These are phyloP conservation scores for Amphiprion clarkii DNA, from an alignment of 2,797 vertebrate genomes.

Conservation along the genomic window DNA sequence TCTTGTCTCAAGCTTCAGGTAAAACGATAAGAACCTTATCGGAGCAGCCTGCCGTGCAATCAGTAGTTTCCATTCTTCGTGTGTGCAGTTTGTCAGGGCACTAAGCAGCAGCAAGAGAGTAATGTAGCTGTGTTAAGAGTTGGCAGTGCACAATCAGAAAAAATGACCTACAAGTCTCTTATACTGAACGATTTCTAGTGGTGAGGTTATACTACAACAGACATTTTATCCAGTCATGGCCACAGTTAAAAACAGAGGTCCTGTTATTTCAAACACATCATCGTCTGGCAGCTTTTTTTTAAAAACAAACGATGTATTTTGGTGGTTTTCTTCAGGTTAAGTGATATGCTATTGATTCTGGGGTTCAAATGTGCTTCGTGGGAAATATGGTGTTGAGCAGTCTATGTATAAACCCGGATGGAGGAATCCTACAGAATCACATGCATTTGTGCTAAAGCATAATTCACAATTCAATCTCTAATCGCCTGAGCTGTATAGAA, in stretches of 20 bases:
- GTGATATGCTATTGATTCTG: conserved; percentile 49
- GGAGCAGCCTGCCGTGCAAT: conserved; percentile 58
- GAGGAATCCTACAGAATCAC: conserved; percentile 43
- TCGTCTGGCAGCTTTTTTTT: conserved; percentile 29
- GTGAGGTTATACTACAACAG: conserved; percentile 75
- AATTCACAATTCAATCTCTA: conserved; percentile 40
- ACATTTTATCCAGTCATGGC: conserved; percentile 76
- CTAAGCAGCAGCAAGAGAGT: conserved; percentile 45
- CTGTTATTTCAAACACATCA: conserved; percentile 44
- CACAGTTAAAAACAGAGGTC: conserved; percentile 55
- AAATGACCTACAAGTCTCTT: conserved; percentile 53
- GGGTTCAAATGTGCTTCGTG: conserved; percentile 52
- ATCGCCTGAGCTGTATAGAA: conserved; percentile 10
- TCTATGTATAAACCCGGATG: conserved; percentile 32
- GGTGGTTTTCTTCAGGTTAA: conserved; percentile 45
- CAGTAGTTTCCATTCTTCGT: conserved; percentile 49
- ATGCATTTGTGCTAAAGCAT: conserved; percentile 68
- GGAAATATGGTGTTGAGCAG: conserved; percentile 22
- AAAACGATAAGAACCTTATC: conserved; percentile 41
- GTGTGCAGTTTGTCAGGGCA: conserved; percentile 72
- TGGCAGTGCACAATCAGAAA: conserved; percentile 78
- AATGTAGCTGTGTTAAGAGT: conserved; percentile 63
- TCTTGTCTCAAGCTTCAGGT: conserved; percentile 49
- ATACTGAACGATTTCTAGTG: conserved; percentile 55
- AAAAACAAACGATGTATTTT: neutral